Percentiles rank a stretch among this genome's conserved stretches.
phyloP scores from a whole-genome alignment of 1,140 invertebrate genomes.

The Triops cancriformis region DNA sequence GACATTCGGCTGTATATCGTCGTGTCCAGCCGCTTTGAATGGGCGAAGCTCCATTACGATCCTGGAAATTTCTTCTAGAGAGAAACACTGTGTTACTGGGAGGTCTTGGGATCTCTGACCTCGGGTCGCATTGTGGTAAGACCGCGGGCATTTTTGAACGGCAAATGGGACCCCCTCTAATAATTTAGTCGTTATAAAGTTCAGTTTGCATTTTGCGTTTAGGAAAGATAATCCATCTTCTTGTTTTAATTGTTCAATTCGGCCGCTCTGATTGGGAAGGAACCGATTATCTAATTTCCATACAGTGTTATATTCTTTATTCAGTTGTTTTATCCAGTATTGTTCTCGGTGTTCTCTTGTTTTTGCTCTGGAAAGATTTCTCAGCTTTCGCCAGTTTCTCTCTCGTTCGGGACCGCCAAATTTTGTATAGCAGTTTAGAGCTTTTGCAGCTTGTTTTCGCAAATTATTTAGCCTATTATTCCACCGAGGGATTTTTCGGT shows the following conservation, averaged over 20 bases:
- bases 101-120: not conserved
- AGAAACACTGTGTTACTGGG: not conserved
- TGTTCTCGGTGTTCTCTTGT: not conserved
- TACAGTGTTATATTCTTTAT: not conserved
- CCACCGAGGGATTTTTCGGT: not conserved
- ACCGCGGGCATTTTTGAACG: not conserved
- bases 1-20: too few species aligned
- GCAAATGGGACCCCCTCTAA: not conserved
- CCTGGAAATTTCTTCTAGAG: not conserved
- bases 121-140: not conserved
- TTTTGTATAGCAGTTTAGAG: conserved; percentile 4
- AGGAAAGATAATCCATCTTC: not conserved
- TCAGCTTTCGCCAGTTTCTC: not conserved
- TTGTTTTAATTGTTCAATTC: not conserved
- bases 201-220: conserved; percentile 1
- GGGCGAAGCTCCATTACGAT: not conserved
- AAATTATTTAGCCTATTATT: not conserved
- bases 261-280: not conserved
- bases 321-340: not conserved
- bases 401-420: not conserved
- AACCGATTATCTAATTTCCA: not conserved
- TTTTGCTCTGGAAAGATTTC: not conserved
- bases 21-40: too few species aligned
- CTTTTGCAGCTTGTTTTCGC: not conserved
- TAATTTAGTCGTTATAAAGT: not conserved